These are phyloP conservation scores for Coendou prehensilis DNA, from an alignment of 2,797 vertebrate genomes.

Conservation along the genomic window DNA sequence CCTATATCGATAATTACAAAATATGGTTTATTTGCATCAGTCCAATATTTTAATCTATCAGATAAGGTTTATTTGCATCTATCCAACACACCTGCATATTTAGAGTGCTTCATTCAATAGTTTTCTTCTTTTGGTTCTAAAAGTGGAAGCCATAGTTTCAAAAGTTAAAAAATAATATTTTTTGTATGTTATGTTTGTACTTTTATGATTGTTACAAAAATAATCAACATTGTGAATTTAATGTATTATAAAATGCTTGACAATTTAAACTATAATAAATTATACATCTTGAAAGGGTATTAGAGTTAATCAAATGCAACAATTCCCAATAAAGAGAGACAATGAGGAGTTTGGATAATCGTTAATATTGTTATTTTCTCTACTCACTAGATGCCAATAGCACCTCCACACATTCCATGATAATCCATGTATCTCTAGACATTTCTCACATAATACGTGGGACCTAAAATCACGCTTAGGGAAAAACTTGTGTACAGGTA, in stretches of 20 bases:
- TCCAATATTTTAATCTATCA: background rate
- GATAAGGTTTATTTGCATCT: background rate
- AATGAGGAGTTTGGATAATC: background rate
- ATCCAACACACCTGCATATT: background rate
- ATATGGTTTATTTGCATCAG: background rate
- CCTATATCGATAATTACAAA: background rate
- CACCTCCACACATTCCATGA: background rate
- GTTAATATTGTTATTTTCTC: background rate
- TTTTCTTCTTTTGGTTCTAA: background rate
- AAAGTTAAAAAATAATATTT: background rate
- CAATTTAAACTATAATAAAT: background rate
- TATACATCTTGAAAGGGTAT: background rate
- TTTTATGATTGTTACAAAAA: background rate
- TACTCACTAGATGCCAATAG: no score
- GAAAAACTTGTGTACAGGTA: background rate
- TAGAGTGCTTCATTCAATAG: background rate
- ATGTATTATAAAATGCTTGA: background rate
- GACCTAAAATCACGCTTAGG: background rate
- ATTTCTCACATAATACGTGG: background rate
- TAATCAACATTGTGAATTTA: background rate
- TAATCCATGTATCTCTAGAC: background rate
- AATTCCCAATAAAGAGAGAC: background rate
- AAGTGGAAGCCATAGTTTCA: background rate
- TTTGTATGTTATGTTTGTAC: background rate
- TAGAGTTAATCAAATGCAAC: background rate